These are phyloP conservation scores for Drosophila dives DNA, from an alignment of 2,888 invertebrate genomes.

Conservation along the genomic window DNA sequence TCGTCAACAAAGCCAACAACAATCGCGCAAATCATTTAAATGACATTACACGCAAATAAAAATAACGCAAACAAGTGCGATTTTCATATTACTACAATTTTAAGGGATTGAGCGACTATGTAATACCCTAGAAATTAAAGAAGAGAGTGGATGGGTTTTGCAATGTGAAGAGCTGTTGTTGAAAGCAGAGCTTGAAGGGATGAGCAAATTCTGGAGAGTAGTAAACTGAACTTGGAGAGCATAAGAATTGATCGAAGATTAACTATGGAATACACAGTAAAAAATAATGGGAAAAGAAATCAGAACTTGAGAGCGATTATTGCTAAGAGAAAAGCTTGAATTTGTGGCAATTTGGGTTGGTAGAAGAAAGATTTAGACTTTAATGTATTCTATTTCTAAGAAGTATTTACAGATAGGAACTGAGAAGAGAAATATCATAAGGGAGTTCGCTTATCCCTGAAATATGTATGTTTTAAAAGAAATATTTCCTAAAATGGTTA, in stretches of 20 bases:
- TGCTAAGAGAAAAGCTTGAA: neutral
- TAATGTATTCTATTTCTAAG: neutral
- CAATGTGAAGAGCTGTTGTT: neutral
- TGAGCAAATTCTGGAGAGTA: neutral
- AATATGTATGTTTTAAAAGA: neutral
- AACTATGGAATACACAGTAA: neutral
- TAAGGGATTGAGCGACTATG: neutral
- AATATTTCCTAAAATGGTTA: neutral
- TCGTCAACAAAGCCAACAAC: constrained; percentile 51
- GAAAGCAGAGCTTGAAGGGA: neutral
- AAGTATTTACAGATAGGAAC: neutral
- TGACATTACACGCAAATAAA: constrained; percentile 76
- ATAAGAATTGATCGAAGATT: neutral
- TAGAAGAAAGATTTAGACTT: neutral
- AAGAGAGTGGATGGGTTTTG: neutral
- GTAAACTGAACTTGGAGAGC: neutral
- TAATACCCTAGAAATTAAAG: constrained; percentile 33
- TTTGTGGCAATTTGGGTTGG: neutral
- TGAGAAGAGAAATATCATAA: neutral
- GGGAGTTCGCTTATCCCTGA: rapidly evolving
- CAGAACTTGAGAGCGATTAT: neutral
- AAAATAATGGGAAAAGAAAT: neutral
- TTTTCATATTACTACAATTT: neutral
- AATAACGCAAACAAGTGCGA: constrained; percentile 52
- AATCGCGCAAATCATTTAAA: constrained; percentile 75